Evolutionary conservation across 1,140 invertebrate genomes (phyloP), one percentile per base, ranked within the genome.

Genomic region (Arion vulgaris): DNA sequence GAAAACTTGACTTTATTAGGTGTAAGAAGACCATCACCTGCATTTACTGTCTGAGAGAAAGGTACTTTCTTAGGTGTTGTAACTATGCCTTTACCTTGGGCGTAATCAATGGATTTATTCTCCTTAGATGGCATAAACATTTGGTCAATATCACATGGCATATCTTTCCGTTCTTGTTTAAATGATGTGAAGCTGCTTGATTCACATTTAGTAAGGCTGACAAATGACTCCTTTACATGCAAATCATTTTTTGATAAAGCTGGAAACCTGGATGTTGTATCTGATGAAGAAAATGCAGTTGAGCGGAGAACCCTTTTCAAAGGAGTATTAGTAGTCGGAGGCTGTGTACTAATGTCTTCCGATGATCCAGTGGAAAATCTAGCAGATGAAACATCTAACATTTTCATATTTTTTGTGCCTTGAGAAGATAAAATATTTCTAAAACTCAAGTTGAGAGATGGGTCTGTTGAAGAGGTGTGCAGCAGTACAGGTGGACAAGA

Each of bases 1-100:
- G 38, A 72, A 38, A 80, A 80, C 72, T 41, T 80, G 1, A 80
- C 79, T 72, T 80, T 80, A n/a, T 68, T 49, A 23, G 79, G 79
- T 28, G 79, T 80, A 7, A 39, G 4, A n/a, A 15, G 51, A 57
- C 2, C 4, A 23, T 57, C 1, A 57, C 23, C 51, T 57, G 51
- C 23, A 26, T 23, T 19, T 57, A 23, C 4, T 26, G 23, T 26
- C 15, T 57, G 51, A 57, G 51, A 57, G 4, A 19, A 57, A 26
- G 4, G 2, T 15, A 4, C 9, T 57, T 26, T 7, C 19, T 57
- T 57, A 23, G 51, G 19, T 2, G 51, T 7, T 57, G 51, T 23
- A 57, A 57, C 9, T 23, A 26, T 11, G 23, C 23, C 9, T 26
- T 57, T 26, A 11, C 51, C 15, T 57, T 57, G 17, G 23, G 51